Evolutionary conservation across 2,113 vertebrate genomes (phyloP), one percentile per base, ranked within the genome.

Genomic region (Malurus elegans): DNA sequence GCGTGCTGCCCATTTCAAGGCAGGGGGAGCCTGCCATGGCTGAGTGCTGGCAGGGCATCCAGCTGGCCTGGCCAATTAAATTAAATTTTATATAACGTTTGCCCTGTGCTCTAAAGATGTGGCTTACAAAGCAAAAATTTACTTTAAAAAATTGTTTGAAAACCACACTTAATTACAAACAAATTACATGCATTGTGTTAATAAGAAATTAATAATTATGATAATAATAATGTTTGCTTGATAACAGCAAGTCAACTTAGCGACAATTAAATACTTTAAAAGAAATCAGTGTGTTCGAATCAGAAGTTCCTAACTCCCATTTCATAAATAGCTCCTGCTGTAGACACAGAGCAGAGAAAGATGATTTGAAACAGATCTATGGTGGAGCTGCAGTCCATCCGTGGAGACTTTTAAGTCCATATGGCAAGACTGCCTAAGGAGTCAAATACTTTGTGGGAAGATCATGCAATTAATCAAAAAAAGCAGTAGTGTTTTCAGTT

Each of bases 321-420:
- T 93, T 87, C 65, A 48, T 82, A 91, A 96, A 65, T 11, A 80
- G 69, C 60, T 78, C 51, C 64, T 92, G 70, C 82, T 83, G 60
- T 21, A 92, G 94, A 28, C 54, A 16, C 25, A 75, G 74, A 26
- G 56, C 38, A 15, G 9, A 28, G 75, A 40, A 60, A 70, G 44
- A 56, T 95, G 94, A 96, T 97, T 95, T 74, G 83, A 95, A 97
- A 92, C 95, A 96, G 94, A 91, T 86, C 92, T 58, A 40, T 84
- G 61, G 69, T 45, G 64, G 79, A 92, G 91, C 83, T 95, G 88
- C 91, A 96, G 92, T 90, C 90, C 90, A 80, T 86, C 91, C 86
- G 26, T 92, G 86, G 94, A 83, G 80, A 71, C 91, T 93, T 96
- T 83, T 12, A 95, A 93, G 91, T 83, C 91, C 95, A 94, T 91